A percentile compares a stretch with the other conserved stretches of the same genome.
Evolutionary conservation across 2,113 vertebrate genomes (phyloP).

Genomic region (Gopherus evgoodei): DNA sequence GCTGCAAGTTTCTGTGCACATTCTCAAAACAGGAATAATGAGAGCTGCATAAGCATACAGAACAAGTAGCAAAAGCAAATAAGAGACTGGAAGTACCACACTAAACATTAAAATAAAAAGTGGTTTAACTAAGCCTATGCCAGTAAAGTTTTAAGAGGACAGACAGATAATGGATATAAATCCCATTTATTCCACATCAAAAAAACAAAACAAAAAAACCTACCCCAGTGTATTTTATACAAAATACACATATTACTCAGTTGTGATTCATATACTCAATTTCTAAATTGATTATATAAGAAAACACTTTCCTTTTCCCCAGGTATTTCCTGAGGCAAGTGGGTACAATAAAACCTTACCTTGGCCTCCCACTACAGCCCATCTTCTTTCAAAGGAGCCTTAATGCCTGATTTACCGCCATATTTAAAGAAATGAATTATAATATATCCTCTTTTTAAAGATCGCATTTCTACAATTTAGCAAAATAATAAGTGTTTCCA

Average conservation of each 20-base stretch:
- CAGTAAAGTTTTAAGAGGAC: slow-evolving; percentile 29
- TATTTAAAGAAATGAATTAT: not conserved
- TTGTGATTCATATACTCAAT: slow-evolving; percentile 13
- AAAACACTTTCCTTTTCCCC: slow-evolving; percentile 49
- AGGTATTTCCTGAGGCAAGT: slow-evolving; percentile 48
- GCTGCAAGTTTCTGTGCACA: slow-evolving; percentile 76
- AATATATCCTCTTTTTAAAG: not conserved
- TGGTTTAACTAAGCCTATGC: slow-evolving; percentile 52
- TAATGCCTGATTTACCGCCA: not conserved
- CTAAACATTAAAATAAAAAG: slow-evolving; percentile 57
- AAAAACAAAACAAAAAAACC: not conserved
- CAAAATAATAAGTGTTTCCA: not conserved
- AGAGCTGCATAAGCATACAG: slow-evolving; percentile 68
- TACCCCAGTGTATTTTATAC: slow-evolving; percentile 29
- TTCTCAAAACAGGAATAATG: slow-evolving; percentile 74
- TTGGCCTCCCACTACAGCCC: not conserved
- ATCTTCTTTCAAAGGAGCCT: not conserved
- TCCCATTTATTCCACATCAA: not conserved
- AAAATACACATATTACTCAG: slow-evolving; percentile 38
- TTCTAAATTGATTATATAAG: slow-evolving; percentile 35
- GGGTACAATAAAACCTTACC: not conserved
- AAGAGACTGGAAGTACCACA: slow-evolving; percentile 60
- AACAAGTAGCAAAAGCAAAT: slow-evolving; percentile 75
- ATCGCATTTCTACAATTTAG: not conserved
- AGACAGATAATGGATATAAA: slow-evolving; percentile 21